These are phyloP conservation scores for Frieseomelitta varia DNA, from an alignment of 1,140 invertebrate genomes.

Conservation along the genomic window DNA sequence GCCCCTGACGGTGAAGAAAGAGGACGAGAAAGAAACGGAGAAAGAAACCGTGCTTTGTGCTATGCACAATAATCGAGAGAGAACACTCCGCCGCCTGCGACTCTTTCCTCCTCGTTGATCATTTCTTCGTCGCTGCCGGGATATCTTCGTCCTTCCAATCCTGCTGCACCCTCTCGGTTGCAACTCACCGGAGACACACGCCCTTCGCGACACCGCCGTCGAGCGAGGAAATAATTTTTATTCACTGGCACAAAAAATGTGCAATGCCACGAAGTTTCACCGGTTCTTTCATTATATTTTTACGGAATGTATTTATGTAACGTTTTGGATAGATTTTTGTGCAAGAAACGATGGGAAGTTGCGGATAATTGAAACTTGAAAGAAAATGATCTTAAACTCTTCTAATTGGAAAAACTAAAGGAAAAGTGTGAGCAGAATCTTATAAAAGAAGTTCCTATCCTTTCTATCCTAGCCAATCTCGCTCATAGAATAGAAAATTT, in stretches of 20 bases:
- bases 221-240: slow-evolving; percentile 18
- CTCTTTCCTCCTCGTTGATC: slow-evolving; percentile 68
- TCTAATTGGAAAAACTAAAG: background rate
- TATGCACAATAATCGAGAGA: slow-evolving; percentile 67
- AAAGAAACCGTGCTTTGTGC: slow-evolving; percentile 67
- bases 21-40: slow-evolving; percentile 51
- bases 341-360: no score
- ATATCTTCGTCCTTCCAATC: slow-evolving; percentile 36
- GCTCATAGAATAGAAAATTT: no score
- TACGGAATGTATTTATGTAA: background rate
- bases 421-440: no score
- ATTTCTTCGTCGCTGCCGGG: slow-evolving; percentile 68
- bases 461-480: background rate
- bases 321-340: background rate
- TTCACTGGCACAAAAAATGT: background rate
- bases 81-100: slow-evolving; percentile 63
- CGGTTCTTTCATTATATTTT: background rate
- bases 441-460: background rate
- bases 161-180: background rate
- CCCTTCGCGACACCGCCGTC: slow-evolving; percentile 1
- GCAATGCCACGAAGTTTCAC: background rate
- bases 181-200: background rate
- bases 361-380: background rate
- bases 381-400: background rate
- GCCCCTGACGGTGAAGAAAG: slow-evolving; percentile 15